These are phyloP conservation scores for Geodia barretti DNA, from an alignment of 37 sponge, comb jelly and placozoan genomes.

Conservation along the genomic window DNA sequence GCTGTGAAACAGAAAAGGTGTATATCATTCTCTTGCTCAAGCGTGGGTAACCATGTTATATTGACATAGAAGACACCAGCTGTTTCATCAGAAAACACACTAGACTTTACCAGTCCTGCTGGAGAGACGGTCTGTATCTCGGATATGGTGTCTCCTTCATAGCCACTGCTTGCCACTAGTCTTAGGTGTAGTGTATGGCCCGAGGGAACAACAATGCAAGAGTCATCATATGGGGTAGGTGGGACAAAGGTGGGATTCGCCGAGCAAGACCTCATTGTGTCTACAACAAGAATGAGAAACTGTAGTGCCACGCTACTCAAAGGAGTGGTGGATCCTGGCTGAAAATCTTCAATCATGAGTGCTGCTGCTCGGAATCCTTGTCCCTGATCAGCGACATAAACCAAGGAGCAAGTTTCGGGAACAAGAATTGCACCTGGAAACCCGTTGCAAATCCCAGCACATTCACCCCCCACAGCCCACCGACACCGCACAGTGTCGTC, in stretches of 20 bases:
- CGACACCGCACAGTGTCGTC: conserved; percentile 42
- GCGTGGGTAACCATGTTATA: conserved; percentile 25
- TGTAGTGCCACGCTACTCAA: conserved; percentile 51
- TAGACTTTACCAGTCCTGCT: neutral
- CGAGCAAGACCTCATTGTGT: conserved; percentile 24
- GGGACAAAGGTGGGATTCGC: conserved; percentile 6
- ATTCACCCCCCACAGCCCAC: conserved; percentile 42
- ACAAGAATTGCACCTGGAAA: conserved; percentile 53
- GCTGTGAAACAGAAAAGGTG: conserved; percentile 46
- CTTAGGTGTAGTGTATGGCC: conserved; percentile 11
- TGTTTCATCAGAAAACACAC: neutral
- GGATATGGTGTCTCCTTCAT: conserved; percentile 2
- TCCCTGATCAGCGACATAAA: conserved; percentile 18
- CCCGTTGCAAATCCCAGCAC: conserved; percentile 43
- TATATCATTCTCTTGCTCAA: conserved; percentile 25
- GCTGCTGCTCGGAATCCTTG: conserved; percentile 38
- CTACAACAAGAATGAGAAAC: conserved; percentile 32
- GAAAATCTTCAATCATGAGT: conserved; percentile 39
- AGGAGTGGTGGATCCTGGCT: conserved; percentile 3
- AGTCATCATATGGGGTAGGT: conserved; percentile 2
- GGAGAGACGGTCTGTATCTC: conserved; percentile 37
- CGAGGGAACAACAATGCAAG: conserved; percentile 32
- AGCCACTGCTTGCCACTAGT: conserved; percentile 32
- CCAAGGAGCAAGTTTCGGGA: conserved; percentile 11
- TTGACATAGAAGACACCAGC: conserved; percentile 20